Base-by-base conservation (phyloP, 2,888 invertebrate species). In the Dysmachus trigonus region DNA sequence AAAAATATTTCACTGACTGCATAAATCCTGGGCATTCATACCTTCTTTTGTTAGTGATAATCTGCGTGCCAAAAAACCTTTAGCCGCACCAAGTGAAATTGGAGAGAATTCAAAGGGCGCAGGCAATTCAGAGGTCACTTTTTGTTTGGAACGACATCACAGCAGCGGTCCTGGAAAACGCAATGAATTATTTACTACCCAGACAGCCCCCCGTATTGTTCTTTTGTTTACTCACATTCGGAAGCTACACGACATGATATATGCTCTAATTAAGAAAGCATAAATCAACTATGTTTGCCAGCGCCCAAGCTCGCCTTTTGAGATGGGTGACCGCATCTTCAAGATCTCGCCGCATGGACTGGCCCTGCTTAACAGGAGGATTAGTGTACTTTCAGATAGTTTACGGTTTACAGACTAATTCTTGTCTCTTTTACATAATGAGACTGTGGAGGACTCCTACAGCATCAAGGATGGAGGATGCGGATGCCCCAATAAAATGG, bases 211-310 rank as follows among this genome's bases (percentile, higher is more conserved):
- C 81, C 53, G 31, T 31, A 53, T 30, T 84, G 22, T n/a, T 84
- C 72, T 51, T 47, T 85, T 85, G 85, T 85, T 51, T 76, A 74
- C 31, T 31, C 76, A 53, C 15, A 33, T 85, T 86, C 72, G 53
- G 86, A 47, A 87, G 79, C 84, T 87, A 85, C 77, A 84, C 72
- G 79, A 76, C 87, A 87, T 87, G 87, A 87, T 86, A 85, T 87
- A 87, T 86, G 84, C 77, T 87, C 87, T 87, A 87, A 87, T 87
- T 87, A 87, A 87, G 87, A 87, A 87, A 76, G 79, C 87, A 87
- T 87, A 87, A 87, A 87, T 87, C 87, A 87, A 86, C 84, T 84
- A n/a, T n/a, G 76, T 74, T 76, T 41, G 53, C 41, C 73, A n/a
- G 73, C 31, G 85, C 51, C 51, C 41, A n/a, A 47, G n/a, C 51